Percentiles rank a stretch among this genome's conserved stretches.
Evolutionary conservation across 2,113 vertebrate species (phyloP).

Genomic region (Sander lucioperca): DNA sequence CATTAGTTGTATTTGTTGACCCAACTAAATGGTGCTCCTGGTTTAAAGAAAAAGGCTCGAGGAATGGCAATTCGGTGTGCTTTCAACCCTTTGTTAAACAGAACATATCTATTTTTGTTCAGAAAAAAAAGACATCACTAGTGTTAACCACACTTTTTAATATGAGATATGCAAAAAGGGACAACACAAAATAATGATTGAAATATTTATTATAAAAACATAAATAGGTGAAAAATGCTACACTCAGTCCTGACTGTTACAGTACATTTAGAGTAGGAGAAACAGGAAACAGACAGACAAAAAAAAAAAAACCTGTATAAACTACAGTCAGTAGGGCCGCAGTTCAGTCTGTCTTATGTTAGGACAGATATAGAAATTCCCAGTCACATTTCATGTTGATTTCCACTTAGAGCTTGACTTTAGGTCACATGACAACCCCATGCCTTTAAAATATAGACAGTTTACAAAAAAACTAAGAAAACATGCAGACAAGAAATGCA

Average conservation of each 20-base stretch:
- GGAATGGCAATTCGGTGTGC: too few species aligned
- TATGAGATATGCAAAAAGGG: rapidly evolving
- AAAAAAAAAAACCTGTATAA: neutral
- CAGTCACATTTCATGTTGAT: slow-evolving; percentile 3
- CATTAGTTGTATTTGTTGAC: too few species aligned
- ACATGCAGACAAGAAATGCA: slow-evolving; percentile 11
- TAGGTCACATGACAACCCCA: slow-evolving; percentile 26
- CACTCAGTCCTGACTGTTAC: slow-evolving; percentile 4
- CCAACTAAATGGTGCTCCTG: too few species aligned
- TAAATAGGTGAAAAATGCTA: slow-evolving; percentile 23
- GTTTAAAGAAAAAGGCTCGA: too few species aligned
- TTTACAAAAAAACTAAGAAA: neutral
- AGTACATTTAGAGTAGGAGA: slow-evolving; percentile 21
- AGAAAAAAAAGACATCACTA: too few species aligned
- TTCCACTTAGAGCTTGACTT: slow-evolving; percentile 36
- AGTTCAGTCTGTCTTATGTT: neutral
- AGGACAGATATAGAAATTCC: neutral
- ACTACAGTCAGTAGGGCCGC: neutral
- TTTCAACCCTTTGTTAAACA: too few species aligned
- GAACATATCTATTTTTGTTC: too few species aligned
- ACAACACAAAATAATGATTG: slow-evolving; percentile 1
- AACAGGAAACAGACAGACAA: neutral
- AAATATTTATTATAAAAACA: slow-evolving; percentile 76
- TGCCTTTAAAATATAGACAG: neutral
- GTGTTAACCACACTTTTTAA: neutral